Evolutionary conservation across 2,888 invertebrate genomes (phyloP), one percentile per base, ranked within the genome.

Genomic region (Pachymerium ferrugineum): DNA sequence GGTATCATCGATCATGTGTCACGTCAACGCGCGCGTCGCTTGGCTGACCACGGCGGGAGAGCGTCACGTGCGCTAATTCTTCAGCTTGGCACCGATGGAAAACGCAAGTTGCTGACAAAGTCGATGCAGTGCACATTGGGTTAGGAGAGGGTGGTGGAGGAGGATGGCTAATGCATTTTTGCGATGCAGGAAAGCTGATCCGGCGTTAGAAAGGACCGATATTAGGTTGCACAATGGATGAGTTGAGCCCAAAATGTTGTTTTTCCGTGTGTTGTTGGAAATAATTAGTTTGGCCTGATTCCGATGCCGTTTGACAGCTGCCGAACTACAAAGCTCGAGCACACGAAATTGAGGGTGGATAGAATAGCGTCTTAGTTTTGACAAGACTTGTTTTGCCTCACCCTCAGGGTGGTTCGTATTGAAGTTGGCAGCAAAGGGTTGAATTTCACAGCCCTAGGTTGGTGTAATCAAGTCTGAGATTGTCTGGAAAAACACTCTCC

Each of bases 1-100:
- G 47, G 47, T 54, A 22, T 54, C 47, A 54, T 54, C 47, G 19
- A 54, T 54, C 47, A 54, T 54, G 47, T 54, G 47, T 54, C 47
- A 54, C 47, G 47, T 54, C 47, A 54, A 54, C 47, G 47, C 47
- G 47, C 47, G 47, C 3, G 19, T 19, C 47, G 47, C 47, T 54
- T 16, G 47, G 47, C 47, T 54, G 47, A 54, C 47, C 47, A 54
- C 47, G 1, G 22, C 47, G 47, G 19, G 16, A 19, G 19, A 54
- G 47, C 16, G 47, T 54, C 47, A 54, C 47, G 47, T 54, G 47
- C 47, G 47, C 19, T 19, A 54, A 54, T 54, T 54, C 22, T 54
- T 54, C 47, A 54, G 47, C 47, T 16, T 22, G 47, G 47, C 47
- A 22, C 47, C 19, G 16, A 19, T 54, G 47, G 47, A 42, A 14